A percentile compares a stretch with the other conserved stretches of the same genome.
Conservation (phyloP, 2,113 vertebrate species). For the Bujurquina vittata region DNA sequence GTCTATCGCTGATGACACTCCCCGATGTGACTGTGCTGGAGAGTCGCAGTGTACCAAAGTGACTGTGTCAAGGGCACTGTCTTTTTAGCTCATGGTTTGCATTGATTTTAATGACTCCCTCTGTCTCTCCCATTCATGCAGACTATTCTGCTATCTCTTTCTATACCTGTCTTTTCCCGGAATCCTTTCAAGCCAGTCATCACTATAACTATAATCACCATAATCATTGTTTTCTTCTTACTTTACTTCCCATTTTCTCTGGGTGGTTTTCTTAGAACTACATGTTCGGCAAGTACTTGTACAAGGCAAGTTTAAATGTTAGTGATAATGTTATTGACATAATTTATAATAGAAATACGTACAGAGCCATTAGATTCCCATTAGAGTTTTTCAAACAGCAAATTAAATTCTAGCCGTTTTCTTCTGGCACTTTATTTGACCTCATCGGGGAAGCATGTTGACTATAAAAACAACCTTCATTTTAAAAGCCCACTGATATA, state of each 20-base stretch:
- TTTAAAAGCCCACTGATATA: no score
- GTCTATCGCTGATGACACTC: neutral
- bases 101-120: constrained; percentile 74
- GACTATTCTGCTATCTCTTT: constrained; percentile 7
- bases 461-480: no score
- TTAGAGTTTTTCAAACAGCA: neutral
- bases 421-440: no score
- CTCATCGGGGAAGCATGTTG: neutral
- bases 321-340: neutral
- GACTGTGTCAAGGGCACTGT: constrained; percentile 71
- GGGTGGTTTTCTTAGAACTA: neutral
- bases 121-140: constrained; percentile 47
- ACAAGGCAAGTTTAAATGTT: neutral
- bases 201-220: neutral
- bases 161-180: neutral
- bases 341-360: neutral
- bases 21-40: neutral
- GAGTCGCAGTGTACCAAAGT: constrained; percentile 34
- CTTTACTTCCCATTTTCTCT: neutral
- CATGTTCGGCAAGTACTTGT: neutral
- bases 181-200: constrained; percentile 1
- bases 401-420: neutral
- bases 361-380: neutral
- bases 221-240: neutral
- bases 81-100: constrained; percentile 58